These are phyloP conservation scores for Neoscelio sp. DNA, from an alignment of 2,888 invertebrate species.

Conservation along the genomic window DNA sequence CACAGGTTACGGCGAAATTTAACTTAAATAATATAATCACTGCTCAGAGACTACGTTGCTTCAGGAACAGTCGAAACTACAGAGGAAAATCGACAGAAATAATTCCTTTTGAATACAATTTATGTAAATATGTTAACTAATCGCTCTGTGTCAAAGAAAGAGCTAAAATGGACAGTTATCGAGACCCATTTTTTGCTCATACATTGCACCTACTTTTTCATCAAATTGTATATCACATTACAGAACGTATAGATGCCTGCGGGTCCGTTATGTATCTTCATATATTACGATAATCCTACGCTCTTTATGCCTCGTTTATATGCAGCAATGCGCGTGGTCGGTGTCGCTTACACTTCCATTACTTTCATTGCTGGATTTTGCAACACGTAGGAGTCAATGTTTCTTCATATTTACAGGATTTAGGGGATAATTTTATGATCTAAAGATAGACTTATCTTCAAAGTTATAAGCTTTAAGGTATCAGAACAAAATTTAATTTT, in stretches of 20 bases:
- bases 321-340: constrained; percentile 23
- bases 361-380: constrained; percentile 8
- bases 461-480: too few species aligned
- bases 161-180: too few species aligned
- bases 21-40: constrained; percentile 48
- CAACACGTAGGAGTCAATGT: constrained; percentile 1
- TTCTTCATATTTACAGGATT: constrained; percentile 17
- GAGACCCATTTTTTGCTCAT: constrained; percentile 2
- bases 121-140: constrained; percentile 12
- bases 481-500: too few species aligned
- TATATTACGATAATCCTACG: constrained; percentile 46
- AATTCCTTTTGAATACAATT: not conserved
- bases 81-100: not conserved
- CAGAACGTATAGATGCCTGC: constrained; percentile 18
- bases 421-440: not conserved
- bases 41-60: constrained; percentile 21
- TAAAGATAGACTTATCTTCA: too few species aligned
- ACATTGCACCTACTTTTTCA: constrained; percentile 25
- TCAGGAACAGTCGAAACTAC: constrained; percentile 1
- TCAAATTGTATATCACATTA: constrained; percentile 29
- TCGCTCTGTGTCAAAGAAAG: too few species aligned
- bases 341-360: constrained; percentile 16
- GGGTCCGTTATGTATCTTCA: constrained; percentile 36
- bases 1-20: constrained; percentile 10
- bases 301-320: constrained; percentile 34